A percentile compares a stretch with the other conserved stretches of the same genome.
Conservation (phyloP, 2,797 vertebrate species). For the Falco peregrinus region DNA sequence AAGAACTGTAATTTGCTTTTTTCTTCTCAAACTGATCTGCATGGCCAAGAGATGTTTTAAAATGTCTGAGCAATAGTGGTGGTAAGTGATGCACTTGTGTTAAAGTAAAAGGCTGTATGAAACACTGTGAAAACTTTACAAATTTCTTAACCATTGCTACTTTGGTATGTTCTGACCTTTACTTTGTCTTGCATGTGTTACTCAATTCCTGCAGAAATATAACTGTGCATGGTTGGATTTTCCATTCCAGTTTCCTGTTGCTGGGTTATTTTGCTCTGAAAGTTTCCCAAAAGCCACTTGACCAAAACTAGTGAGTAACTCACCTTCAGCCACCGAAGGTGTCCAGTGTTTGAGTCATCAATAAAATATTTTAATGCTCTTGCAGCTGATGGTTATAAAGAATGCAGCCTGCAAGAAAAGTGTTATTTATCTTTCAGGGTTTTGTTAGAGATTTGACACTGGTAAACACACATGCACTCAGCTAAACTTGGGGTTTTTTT, state of each 20-base stretch:
- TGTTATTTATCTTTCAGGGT: background rate
- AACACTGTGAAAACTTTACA: constrained; percentile 78
- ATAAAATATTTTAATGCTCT: background rate
- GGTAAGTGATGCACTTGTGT: constrained; percentile 73
- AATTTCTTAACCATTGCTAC: constrained; percentile 67
- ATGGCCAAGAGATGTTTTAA: constrained; percentile 75
- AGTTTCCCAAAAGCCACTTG: constrained; percentile 66
- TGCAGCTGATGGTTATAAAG: constrained; percentile 18
- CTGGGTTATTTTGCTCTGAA: constrained; percentile 59
- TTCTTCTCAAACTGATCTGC: constrained; percentile 70
- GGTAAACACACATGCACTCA: constrained; percentile 6
- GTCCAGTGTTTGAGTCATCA: constrained; percentile 17
- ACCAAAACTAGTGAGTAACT: constrained; percentile 64
- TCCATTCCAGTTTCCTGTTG: constrained; percentile 38
- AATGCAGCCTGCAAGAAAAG: background rate
- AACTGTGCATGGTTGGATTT: constrained; percentile 64
- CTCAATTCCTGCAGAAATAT: constrained; percentile 48
- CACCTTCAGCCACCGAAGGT: background rate
- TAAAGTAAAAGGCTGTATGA: constrained; percentile 75
- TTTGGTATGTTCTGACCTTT: constrained; percentile 58
- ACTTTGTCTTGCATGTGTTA: constrained; percentile 72
- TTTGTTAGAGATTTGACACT: constrained; percentile 28
- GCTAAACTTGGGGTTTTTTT: background rate
- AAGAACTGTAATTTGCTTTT: constrained; percentile 59
- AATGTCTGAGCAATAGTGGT: constrained; percentile 73